Evolutionary conservation across 1,140 invertebrate species (phyloP).

Genomic region (Eueides isabella): DNA sequence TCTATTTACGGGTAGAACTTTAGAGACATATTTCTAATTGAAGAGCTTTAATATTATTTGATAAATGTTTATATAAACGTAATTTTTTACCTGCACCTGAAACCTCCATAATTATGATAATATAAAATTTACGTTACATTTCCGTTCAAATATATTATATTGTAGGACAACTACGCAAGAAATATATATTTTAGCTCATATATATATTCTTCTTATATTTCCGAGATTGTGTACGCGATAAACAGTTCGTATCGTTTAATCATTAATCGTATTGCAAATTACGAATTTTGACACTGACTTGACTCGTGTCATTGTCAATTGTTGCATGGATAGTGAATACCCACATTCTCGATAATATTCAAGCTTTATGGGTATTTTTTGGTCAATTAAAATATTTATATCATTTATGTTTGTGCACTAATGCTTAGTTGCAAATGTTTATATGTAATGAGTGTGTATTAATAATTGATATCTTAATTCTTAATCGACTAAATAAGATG

Average conservation of each 20-base stretch:
- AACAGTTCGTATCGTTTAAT: slow-evolving; percentile 21
- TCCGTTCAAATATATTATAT: slow-evolving; percentile 4
- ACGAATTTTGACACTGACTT: slow-evolving; percentile 20
- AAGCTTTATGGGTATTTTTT: background rate
- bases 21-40: background rate
- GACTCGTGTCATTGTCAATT: slow-evolving; percentile 33
- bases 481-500: too few species aligned
- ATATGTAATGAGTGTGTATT: too few species aligned
- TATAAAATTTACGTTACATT: slow-evolving; percentile 2
- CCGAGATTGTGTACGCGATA: slow-evolving; percentile 19
- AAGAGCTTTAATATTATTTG: background rate
- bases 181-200: background rate
- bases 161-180: background rate
- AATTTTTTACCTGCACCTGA: slow-evolving; percentile 52
- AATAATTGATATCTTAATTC: too few species aligned
- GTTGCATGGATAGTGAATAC: background rate
- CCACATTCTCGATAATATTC: background rate
- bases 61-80: background rate
- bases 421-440: background rate
- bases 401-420: background rate
- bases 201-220: slow-evolving; percentile 20
- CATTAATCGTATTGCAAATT: slow-evolving; percentile 23
- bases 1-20: background rate
- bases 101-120: slow-evolving; percentile 54
- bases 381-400: background rate